Percentiles rank a stretch among this genome's conserved stretches.
These are phyloP conservation scores for Anolis carolinensis DNA, from an alignment of 2,113 vertebrate genomes.

Conservation along the genomic window DNA sequence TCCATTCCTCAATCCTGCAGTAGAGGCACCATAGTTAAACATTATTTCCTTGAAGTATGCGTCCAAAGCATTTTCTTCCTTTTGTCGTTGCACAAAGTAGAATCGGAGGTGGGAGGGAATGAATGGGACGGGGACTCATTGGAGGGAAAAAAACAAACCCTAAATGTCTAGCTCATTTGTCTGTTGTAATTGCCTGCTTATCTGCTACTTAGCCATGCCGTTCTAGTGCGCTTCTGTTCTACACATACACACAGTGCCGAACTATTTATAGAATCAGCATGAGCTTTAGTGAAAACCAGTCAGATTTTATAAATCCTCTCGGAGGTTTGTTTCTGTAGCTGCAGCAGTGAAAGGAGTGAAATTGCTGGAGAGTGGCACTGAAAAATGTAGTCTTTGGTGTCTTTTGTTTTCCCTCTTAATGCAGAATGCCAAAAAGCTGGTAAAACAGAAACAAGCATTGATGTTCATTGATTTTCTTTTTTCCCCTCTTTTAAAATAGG, in stretches of 20 bases:
- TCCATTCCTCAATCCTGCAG: neutral
- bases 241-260: neutral
- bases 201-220: constrained; percentile 28
- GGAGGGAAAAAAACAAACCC: constrained; percentile 4
- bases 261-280: constrained; percentile 52
- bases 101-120: neutral
- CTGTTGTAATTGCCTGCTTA: constrained; percentile 44
- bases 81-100: neutral
- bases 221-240: constrained; percentile 38
- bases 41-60: neutral
- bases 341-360: constrained; percentile 29
- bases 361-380: constrained; percentile 30
- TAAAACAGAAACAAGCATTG: constrained; percentile 11
- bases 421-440: constrained; percentile 6
- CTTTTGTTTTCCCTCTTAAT: neutral
- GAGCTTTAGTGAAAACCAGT: constrained; percentile 53
- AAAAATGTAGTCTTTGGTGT: constrained; percentile 24
- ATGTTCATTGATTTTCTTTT: constrained; percentile 7
- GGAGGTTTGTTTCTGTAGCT: constrained; percentile 27
- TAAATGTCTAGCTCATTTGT: constrained; percentile 28
- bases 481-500: neutral
- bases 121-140: neutral
- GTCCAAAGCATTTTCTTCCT: neutral
- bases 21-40: neutral
- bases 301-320: constrained; percentile 43